Percentiles rank a stretch among this genome's conserved stretches.
Evolutionary conservation across 2,888 invertebrate genomes (phyloP).

Genomic region (Tachystola acroxantha): DNA sequence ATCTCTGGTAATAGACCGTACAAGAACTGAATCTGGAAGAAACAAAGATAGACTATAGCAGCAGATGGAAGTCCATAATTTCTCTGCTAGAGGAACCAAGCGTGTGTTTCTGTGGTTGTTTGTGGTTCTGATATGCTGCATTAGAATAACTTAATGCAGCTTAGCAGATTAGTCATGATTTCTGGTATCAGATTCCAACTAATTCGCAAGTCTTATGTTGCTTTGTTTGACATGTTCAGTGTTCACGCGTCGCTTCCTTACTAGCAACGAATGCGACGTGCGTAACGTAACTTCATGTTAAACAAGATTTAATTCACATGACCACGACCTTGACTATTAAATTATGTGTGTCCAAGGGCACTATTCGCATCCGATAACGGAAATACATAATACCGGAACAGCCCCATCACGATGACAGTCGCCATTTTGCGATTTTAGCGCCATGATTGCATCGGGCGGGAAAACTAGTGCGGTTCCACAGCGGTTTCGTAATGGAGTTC

Average conservation of each 20-base stretch:
- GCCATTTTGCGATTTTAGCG: conserved; percentile 9
- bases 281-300: neutral
- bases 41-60: too few species aligned
- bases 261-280: neutral
- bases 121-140: too few species aligned
- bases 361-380: conserved; percentile 29
- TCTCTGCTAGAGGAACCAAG: too few species aligned
- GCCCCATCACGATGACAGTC: conserved; percentile 10
- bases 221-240: too few species aligned
- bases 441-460: conserved; percentile 5
- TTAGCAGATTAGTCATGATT: too few species aligned
- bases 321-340: conserved; percentile 38
- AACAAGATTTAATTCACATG: conserved; percentile 11
- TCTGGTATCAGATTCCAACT: too few species aligned
- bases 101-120: too few species aligned
- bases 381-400: conserved; percentile 14
- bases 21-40: too few species aligned
- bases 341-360: conserved; percentile 34
- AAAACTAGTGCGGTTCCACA: conserved; percentile 7
- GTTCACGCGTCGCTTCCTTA: neutral
- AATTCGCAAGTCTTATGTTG: too few species aligned
- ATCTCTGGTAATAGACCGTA: too few species aligned
- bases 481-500: conserved; percentile 7
- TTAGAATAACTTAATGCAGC: too few species aligned
- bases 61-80: too few species aligned